Evolutionary conservation across 2,888 invertebrate genomes (phyloP).

Genomic region (Dascillus cervinus): DNA sequence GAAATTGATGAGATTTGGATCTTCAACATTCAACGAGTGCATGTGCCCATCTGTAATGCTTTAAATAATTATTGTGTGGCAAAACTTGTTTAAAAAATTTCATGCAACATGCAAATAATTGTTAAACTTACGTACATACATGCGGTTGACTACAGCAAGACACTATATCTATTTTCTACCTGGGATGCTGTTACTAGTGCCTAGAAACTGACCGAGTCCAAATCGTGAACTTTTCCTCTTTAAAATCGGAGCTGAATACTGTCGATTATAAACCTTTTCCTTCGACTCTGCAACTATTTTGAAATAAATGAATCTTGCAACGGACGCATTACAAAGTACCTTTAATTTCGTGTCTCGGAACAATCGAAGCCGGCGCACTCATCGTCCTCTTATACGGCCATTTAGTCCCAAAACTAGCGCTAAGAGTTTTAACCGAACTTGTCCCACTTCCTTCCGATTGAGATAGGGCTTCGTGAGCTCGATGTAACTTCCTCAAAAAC

Average conservation of each 20-base stretch:
- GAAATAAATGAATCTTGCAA: too few species aligned
- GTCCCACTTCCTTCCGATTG: conserved; percentile 59
- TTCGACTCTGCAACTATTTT: conserved; percentile 45
- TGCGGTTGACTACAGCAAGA: conserved; percentile 41
- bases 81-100: too few species aligned
- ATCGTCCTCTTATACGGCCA: conserved; percentile 93
- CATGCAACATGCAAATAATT: conserved; percentile 2
- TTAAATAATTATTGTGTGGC: conserved; percentile 1
- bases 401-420: conserved; percentile 83
- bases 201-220: conserved; percentile 79
- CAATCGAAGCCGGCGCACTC: conserved; percentile 84
- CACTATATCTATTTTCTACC: conserved; percentile 48
- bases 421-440: conserved; percentile 64
- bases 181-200: conserved; percentile 55
- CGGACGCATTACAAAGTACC: too few species aligned
- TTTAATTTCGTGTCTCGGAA: conserved; percentile 66
- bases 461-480: conserved; percentile 82
- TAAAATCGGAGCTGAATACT: conserved; percentile 91
- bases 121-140: conserved; percentile 23
- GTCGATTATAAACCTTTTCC: conserved; percentile 82
- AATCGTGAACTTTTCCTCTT: conserved; percentile 89
- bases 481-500: conserved; percentile 76
- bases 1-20: conserved; percentile 67
- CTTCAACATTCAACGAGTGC: conserved; percentile 76
- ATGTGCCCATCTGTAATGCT: conserved; percentile 64